These are phyloP conservation scores for Amblyjoppa proteus DNA, from an alignment of 2,888 invertebrate species.

Conservation along the genomic window DNA sequence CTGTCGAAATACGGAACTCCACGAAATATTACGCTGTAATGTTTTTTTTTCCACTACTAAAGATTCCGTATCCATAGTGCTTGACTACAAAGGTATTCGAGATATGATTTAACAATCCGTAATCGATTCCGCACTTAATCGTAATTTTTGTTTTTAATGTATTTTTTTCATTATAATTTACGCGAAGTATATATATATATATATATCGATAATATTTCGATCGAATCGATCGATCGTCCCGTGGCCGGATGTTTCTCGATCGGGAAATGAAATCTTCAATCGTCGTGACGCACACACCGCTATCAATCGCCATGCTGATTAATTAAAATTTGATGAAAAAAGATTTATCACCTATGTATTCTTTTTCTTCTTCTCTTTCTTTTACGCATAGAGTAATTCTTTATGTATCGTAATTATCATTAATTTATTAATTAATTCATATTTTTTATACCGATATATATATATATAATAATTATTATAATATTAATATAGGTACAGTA, in stretches of 20 bases:
- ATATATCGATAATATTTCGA: neutral
- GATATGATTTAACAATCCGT: conserved; percentile 58
- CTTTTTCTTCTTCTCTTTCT: conserved; percentile 43
- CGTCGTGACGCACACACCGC: conserved; percentile 39
- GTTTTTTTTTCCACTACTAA: neutral
- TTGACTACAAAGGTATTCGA: conserved; percentile 56
- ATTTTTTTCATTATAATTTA: conserved; percentile 1
- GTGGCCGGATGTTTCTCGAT: neutral
- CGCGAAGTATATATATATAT: neutral
- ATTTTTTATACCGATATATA: conserved; percentile 62
- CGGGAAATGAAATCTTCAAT: conserved; percentile 24
- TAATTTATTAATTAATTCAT: conserved; percentile 62
- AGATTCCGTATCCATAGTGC: conserved; percentile 13
- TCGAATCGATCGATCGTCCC: conserved; percentile 68
- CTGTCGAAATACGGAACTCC: conserved; percentile 28
- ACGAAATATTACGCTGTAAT: conserved; percentile 8
- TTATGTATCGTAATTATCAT: conserved; percentile 67
- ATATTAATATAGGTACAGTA: conserved; percentile 45
- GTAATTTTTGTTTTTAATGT: neutral
- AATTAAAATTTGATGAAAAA: conserved; percentile 74
- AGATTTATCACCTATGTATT: conserved; percentile 68
- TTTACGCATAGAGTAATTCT: conserved; percentile 35
- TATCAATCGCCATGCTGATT: conserved; percentile 39
- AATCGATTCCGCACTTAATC: conserved; percentile 41
- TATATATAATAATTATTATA: neutral